Evolutionary conservation across 2,113 vertebrate genomes (phyloP).

Genomic region (Saguinus imperator): DNA sequence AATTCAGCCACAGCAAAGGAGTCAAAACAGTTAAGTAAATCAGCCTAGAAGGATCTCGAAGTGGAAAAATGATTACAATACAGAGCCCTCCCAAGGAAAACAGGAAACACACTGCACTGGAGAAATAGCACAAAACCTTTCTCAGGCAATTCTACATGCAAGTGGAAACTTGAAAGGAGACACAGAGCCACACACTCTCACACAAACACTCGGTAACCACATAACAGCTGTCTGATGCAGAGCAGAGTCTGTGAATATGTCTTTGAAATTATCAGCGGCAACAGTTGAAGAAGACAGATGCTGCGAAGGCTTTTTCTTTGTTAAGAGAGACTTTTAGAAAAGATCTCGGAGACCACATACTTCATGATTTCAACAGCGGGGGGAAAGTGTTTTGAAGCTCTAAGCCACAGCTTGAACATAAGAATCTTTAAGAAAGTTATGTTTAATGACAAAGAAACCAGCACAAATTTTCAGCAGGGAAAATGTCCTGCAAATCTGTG

Average conservation of each 20-base stretch:
- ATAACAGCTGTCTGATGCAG: conserved; percentile 49
- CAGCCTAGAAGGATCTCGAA: conserved; percentile 13
- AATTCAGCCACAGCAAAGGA: conserved; percentile 8
- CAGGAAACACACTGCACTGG: conserved; percentile 46
- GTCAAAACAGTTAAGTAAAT: conserved; percentile 36
- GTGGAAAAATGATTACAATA: conserved; percentile 56
- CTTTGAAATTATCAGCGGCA: conserved; percentile 70
- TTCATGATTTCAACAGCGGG: conserved; percentile 58
- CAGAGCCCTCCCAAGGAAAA: conserved; percentile 58
- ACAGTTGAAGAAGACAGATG: conserved; percentile 65
- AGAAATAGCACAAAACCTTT: conserved; percentile 27
- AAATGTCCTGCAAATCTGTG: not conserved
- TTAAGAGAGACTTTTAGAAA: conserved; percentile 55
- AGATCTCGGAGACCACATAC: conserved; percentile 33
- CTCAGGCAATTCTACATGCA: conserved; percentile 17
- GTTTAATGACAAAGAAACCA: conserved; percentile 69
- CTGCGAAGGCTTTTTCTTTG: conserved; percentile 44
- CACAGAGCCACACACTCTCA: not conserved
- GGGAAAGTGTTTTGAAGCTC: conserved; percentile 35
- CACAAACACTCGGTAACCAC: conserved; percentile 43
- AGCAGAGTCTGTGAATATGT: conserved; percentile 61
- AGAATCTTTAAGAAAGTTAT: conserved; percentile 4
- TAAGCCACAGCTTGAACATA: conserved; percentile 42
- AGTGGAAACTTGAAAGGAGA: conserved; percentile 63
- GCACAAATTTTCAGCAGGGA: conserved; percentile 27